phyloP scores from a whole-genome alignment of 2,797 vertebrate genomes.

The Cuniculus paca region DNA sequence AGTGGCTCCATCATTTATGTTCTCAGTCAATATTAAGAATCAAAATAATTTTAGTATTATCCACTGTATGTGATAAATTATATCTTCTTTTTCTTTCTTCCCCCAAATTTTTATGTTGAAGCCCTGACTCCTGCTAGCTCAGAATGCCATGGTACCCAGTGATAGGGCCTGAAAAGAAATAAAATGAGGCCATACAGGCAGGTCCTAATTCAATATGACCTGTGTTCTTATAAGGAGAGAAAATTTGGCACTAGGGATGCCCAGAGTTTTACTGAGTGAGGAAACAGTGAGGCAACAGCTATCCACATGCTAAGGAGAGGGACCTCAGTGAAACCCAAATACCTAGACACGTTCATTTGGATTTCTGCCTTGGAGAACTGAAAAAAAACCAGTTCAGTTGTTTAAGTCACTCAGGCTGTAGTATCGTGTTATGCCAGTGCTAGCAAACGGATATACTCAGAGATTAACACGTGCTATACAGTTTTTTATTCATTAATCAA shows the following conservation, averaged over 20 bases:
- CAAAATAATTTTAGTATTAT: background rate
- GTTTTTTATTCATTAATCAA: background rate
- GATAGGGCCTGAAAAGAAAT: background rate
- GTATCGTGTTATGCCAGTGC: background rate
- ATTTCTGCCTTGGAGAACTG: background rate
- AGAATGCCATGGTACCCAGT: background rate
- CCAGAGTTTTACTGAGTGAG: fast-evolving
- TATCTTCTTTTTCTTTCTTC: background rate
- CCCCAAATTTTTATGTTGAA: background rate
- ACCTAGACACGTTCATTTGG: too few species aligned
- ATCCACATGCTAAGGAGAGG: too few species aligned
- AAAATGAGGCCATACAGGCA: too few species aligned
- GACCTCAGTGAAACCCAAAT: background rate
- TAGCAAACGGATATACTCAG: background rate
- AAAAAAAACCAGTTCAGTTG: background rate
- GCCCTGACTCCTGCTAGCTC: background rate
- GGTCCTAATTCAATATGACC: background rate
- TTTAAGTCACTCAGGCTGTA: too few species aligned
- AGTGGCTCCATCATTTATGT: background rate
- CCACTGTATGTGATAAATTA: background rate
- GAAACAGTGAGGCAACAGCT: fast-evolving
- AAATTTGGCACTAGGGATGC: background rate
- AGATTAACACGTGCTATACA: background rate
- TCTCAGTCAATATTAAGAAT: background rate
- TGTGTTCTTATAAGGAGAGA: background rate